Percentiles rank a stretch among this genome's conserved stretches.
Evolutionary conservation across 1,140 invertebrate genomes (phyloP).

Genomic region (Drosophila funebris): DNA sequence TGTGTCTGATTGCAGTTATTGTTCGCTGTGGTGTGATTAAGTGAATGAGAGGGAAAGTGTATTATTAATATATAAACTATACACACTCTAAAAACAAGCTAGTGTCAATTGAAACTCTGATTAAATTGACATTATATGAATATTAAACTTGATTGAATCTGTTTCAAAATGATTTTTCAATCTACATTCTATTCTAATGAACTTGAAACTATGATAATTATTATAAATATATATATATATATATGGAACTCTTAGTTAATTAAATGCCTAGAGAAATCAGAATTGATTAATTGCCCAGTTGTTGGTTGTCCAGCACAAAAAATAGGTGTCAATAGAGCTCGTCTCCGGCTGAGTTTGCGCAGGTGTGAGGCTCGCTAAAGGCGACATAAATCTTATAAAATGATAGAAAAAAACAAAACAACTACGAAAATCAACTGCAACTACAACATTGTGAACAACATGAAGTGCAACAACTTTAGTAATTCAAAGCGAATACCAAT

Average conservation of each 20-base stretch:
- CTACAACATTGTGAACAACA: background rate
- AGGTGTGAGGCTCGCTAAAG: slow-evolving; percentile 55
- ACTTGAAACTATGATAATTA: no score
- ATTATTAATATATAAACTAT: background rate
- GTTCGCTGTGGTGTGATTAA: slow-evolving; percentile 29
- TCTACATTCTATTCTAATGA: no score
- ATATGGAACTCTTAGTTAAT: slow-evolving; percentile 6
- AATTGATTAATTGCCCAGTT: slow-evolving; percentile 69
- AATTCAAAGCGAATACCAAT: slow-evolving; percentile 60
- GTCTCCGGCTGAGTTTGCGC: slow-evolving; percentile 18
- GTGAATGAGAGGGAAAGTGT: slow-evolving; percentile 53
- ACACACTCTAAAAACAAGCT: no score
- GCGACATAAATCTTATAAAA: slow-evolving; percentile 64
- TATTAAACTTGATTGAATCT: no score
- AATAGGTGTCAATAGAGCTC: slow-evolving; percentile 33
- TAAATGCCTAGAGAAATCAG: background rate
- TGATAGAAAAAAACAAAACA: slow-evolving; percentile 21
- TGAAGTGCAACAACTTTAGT: slow-evolving; percentile 3
- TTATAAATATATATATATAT: background rate
- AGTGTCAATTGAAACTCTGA: no score
- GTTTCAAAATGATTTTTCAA: no score
- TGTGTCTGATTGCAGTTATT: slow-evolving; percentile 62
- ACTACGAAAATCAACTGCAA: background rate
- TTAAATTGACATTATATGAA: no score
- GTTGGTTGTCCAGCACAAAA: slow-evolving; percentile 21